Percentiles rank a stretch among this genome's conserved stretches.
phyloP scores from a whole-genome alignment of 2,888 invertebrate species.

The Dolichomitus sp. region DNA sequence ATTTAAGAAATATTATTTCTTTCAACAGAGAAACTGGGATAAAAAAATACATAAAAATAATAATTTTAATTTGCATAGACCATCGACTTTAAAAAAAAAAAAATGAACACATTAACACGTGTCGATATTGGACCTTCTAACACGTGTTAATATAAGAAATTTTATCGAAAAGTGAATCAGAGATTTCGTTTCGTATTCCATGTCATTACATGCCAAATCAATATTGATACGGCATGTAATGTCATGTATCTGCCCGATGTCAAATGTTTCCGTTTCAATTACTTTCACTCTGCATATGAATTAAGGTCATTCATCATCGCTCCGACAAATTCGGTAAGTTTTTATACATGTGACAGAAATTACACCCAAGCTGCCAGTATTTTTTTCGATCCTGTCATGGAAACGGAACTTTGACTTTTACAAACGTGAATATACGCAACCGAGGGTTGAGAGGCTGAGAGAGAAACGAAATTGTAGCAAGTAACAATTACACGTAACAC shows the following conservation, averaged over 20 bases:
- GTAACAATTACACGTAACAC: constrained; percentile 4
- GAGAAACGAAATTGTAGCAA: neutral
- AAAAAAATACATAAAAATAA: too few species aligned
- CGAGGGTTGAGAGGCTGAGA: neutral
- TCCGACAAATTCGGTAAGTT: neutral
- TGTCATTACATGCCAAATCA: neutral
- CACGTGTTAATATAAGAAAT: too few species aligned
- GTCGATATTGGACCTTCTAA: too few species aligned
- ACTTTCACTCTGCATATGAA: constrained; percentile 9
- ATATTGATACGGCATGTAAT: neutral
- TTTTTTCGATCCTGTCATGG: neutral
- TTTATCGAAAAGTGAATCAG: too few species aligned
- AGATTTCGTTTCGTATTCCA: too few species aligned
- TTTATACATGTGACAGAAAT: neutral
- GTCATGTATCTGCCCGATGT: neutral
- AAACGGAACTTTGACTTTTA: neutral
- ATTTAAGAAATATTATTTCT: too few species aligned
- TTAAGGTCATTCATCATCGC: constrained; percentile 1
- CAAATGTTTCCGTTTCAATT: neutral
- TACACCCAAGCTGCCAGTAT: neutral
- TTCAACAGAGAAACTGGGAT: too few species aligned
- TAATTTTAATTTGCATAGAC: too few species aligned
- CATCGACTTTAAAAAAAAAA: too few species aligned
- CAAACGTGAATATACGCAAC: neutral
- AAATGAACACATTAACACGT: too few species aligned